phyloP scores from a whole-genome alignment of 1,140 invertebrate genomes.

The Pachypeltis micranthus region DNA sequence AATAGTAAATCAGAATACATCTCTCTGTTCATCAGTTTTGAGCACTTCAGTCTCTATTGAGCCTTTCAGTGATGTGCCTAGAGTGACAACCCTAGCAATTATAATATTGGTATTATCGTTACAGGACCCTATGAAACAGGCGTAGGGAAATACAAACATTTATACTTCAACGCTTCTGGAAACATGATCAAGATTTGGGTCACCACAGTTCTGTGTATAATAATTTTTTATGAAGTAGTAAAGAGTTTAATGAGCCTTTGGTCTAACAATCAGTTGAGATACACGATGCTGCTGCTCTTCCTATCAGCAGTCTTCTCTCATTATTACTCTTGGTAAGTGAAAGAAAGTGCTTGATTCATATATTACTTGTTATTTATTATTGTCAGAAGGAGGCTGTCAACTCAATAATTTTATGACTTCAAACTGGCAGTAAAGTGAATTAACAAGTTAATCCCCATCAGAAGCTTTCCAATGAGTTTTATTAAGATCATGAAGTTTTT shows the following conservation, averaged over 20 bases:
- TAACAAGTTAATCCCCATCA: too few relatives aligned
- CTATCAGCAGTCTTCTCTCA: conserved; percentile 60
- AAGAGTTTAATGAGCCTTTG: conserved; percentile 48
- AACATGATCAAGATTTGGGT: too few relatives aligned
- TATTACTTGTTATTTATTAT: not conserved
- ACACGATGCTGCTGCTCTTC: conserved; percentile 59
- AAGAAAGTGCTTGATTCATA: not conserved
- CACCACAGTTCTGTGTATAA: conserved; percentile 49
- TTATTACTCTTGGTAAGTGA: conserved; percentile 54
- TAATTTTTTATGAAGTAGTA: conserved; percentile 57
- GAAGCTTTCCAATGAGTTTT: too few relatives aligned
- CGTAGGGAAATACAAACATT: too few relatives aligned
- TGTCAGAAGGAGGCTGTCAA: not conserved
- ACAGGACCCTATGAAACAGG: too few relatives aligned
- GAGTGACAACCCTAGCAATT: too few relatives aligned
- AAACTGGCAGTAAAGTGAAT: not conserved
- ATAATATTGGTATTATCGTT: too few relatives aligned
- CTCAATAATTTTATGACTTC: not conserved
- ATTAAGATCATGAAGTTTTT: not conserved
- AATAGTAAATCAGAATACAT: too few relatives aligned
- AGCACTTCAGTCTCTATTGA: too few relatives aligned
- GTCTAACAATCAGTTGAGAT: conserved; percentile 43
- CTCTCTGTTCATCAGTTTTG: too few relatives aligned
- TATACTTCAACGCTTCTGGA: conserved; percentile 6
- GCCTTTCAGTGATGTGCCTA: too few relatives aligned